These are phyloP conservation scores for Charadrius vociferus DNA, from an alignment of 2,113 vertebrate species.

Conservation along the genomic window DNA sequence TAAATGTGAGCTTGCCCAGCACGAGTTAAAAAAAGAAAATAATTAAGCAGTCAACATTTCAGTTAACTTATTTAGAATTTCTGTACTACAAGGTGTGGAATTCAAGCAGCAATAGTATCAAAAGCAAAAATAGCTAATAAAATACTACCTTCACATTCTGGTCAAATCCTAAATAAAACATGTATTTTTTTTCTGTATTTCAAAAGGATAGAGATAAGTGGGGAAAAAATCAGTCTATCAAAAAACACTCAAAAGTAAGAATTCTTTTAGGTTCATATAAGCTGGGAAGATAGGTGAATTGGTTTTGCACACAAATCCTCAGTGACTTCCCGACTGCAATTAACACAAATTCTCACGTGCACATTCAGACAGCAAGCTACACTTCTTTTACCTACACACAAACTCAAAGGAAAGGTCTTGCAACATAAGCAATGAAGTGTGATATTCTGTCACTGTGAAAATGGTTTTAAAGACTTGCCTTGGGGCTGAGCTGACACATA, in stretches of 20 bases:
- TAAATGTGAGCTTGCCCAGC: neutral
- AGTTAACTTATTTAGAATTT: neutral
- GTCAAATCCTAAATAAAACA: neutral
- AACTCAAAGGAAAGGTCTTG: neutral
- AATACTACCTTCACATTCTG: neutral
- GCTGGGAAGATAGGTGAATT: slow-evolving; percentile 2
- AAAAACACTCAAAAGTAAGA: neutral
- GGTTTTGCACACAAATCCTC: neutral
- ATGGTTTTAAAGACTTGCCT: neutral
- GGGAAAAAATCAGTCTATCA: neutral
- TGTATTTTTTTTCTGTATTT: neutral
- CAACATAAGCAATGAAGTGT: neutral
- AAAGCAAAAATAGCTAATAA: neutral
- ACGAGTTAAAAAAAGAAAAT: neutral
- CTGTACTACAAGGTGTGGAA: neutral
- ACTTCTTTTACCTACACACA: neutral
- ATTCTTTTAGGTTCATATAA: neutral
- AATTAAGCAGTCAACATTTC: neutral
- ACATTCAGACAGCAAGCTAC: neutral
- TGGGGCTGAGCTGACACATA: neutral
- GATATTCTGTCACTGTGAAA: neutral
- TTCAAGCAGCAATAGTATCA: neutral
- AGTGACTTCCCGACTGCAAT: neutral
- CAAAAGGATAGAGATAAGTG: neutral
- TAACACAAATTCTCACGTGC: neutral